Base-by-base conservation (phyloP, 2,797 vertebrate species). In the Urocyon cinereoargenteus region DNA sequence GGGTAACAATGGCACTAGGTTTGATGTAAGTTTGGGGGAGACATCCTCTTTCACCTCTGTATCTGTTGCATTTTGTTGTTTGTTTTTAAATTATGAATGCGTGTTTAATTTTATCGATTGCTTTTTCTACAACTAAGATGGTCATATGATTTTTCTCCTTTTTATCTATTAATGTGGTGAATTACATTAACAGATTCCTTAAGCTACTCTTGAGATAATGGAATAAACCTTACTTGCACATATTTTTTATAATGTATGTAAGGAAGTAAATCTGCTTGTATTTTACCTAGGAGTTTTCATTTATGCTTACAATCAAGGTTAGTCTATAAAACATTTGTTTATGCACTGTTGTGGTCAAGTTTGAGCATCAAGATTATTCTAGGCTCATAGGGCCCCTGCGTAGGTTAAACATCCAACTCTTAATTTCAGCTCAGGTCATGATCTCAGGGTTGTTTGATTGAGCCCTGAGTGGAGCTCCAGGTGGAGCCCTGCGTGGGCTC, bases 91-190 rank as follows among this genome's bases (percentile, higher is more conserved):
- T 84, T 73, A 73, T 83, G 81, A 93, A 79, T 70, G 36, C 3
- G 3, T 91, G 18, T 78, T 73, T n/a, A 90, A 75, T 90, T 90
- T 83, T 77, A 82, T 64, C 66, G 77, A 21, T 93, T 90, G 22
- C 10, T 86, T 88, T 82, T 64, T 87, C 55, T 91, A 83, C 31
- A 92, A n/a, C 49, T 73, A 84, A 93, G 19, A 82, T 72, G 62
- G 77, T 86, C 73, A n/a, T 31, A 59, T 86, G 61, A 2, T 51
- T 96, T 95, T 90, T 64, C 81, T 87, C 7, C 57, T 93, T 93
- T 94, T 90, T 72, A 59, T 66, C 95, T 92, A 51, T 62, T 97
- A 87, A 77, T 59, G 36, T 96, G 57, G 34, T 95, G 40, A 93
- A 90, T 90, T 84, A 87, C 5, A 78, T 83, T 72, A 96, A 81